Percentiles rank a stretch among this genome's conserved stretches.
These are phyloP conservation scores for Chlorops oryzae DNA, from an alignment of 1,140 invertebrate genomes.

Conservation along the genomic window DNA sequence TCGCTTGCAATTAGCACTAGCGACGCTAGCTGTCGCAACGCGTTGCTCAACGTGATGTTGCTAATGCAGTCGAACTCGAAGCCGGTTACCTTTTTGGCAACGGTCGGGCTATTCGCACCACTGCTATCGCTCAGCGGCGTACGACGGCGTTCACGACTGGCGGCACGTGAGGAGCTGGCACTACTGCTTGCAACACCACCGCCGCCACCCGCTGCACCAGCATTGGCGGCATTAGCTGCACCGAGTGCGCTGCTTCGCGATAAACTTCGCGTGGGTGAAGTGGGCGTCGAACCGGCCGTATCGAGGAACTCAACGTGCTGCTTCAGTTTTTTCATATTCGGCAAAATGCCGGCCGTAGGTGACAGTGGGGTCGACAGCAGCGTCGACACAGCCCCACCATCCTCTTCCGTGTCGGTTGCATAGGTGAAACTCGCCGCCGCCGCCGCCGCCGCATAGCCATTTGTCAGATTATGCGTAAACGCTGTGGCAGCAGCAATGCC, in stretches of 20 bases:
- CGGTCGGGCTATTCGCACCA: slow-evolving; percentile 8
- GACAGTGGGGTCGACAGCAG: slow-evolving; percentile 21
- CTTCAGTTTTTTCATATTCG: slow-evolving; percentile 40
- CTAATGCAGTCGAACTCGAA: slow-evolving; percentile 68
- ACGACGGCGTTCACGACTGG: too few species aligned
- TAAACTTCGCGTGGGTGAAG: slow-evolving; percentile 10
- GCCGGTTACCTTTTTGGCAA: slow-evolving; percentile 49
- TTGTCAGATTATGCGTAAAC: slow-evolving; percentile 8
- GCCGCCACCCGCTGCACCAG: neutral
- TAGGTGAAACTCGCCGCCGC: slow-evolving; percentile 12
- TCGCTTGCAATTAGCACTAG: slow-evolving; percentile 69
- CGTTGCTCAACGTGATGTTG: slow-evolving; percentile 70
- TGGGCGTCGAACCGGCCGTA: slow-evolving; percentile 25
- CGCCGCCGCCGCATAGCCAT: slow-evolving; percentile 15
- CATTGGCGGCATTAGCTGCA: too few species aligned
- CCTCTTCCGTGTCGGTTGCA: slow-evolving; percentile 15
- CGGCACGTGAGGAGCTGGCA: too few species aligned
- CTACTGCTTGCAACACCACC: too few species aligned
- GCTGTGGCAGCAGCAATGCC: too few species aligned
- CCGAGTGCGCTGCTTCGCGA: slow-evolving; percentile 4
- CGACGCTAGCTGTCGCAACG: slow-evolving; percentile 69
- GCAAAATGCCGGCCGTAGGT: slow-evolving; percentile 11
- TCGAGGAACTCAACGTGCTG: slow-evolving; percentile 39
- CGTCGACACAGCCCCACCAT: slow-evolving; percentile 16
- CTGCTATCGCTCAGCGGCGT: too few species aligned